Base-by-base conservation (phyloP, 2,113 vertebrate species). In the Hippocampus abdominalis region DNA sequence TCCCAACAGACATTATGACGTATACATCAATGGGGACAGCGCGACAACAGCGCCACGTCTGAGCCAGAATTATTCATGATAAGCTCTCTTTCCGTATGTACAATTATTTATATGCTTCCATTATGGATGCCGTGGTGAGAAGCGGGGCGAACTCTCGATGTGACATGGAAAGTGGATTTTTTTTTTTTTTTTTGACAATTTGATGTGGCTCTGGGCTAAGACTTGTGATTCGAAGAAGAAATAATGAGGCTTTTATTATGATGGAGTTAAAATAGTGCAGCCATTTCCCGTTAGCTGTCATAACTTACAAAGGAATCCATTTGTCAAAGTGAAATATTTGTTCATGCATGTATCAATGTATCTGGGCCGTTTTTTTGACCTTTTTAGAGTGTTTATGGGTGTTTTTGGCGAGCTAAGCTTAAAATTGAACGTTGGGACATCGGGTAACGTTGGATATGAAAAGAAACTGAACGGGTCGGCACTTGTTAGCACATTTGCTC, bases 61-160 rank as follows among this genome's bases (percentile, higher is more conserved):
- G 46, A 86, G 80, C 59, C 63, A 71, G 78, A 85, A 88, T 85
- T 80, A 87, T 89, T 89, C 75, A 89, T 85, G 25, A 66, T 63
- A 65, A 82, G 84, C 72, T 79, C 23, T 46, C 56, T 85, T 83
- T 82, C 83, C 77, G 64, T 84, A 72, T 84, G 76, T 79, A 86
- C 71, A 82, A 88, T 89, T 88, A 87, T 89, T 84, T 76, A 86
- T 86, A 76, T 57, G 70, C 72, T 84, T 87, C 53, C 86, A 87
- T 86, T 82, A 89, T 89, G 68, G 67, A 88, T 81, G 68, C 77
- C 65, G 65, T 46, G 44, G 53, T 48, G 80, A 79, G 80, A 83
- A 81, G 75, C 32, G 49, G 69, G 74, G 64, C 68, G 77, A 66
- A 72, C 70, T 76, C 49, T 13, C 63, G 48, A 81, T 59, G 74